Evolutionary conservation across 2,888 invertebrate species (phyloP).

Genomic region (Drosophila lacicola): DNA sequence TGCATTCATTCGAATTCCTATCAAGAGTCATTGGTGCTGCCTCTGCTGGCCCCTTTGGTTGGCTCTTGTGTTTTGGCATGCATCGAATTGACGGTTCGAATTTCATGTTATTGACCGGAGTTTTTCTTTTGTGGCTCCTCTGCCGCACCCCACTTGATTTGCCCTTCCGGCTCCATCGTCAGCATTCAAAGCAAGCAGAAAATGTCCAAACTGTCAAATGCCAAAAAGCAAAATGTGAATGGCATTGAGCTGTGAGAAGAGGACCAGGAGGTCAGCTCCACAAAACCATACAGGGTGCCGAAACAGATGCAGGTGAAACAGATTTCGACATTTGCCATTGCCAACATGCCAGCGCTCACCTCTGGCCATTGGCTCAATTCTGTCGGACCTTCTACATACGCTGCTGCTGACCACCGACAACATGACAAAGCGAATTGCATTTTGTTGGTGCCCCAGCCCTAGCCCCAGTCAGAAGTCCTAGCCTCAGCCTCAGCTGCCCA

Average conservation of each 20-base stretch:
- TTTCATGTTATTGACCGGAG: slow-evolving; percentile 67
- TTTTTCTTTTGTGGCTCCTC: slow-evolving; percentile 45
- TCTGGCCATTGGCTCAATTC: slow-evolving; percentile 44
- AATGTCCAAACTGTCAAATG: slow-evolving; percentile 79
- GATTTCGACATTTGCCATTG: slow-evolving; percentile 41
- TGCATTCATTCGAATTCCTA: slow-evolving; percentile 33
- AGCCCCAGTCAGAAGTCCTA: neutral
- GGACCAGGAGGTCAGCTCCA: slow-evolving; percentile 2
- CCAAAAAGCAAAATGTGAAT: slow-evolving; percentile 75
- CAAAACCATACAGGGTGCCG: neutral
- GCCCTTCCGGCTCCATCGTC: slow-evolving; percentile 26
- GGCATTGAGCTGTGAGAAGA: slow-evolving; percentile 40
- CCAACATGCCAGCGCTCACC: slow-evolving; percentile 40
- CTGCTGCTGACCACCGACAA: slow-evolving; percentile 36
- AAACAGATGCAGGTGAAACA: slow-evolving; percentile 13
- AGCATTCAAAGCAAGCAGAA: slow-evolving; percentile 64
- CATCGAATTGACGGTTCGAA: slow-evolving; percentile 66
- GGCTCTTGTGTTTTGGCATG: slow-evolving; percentile 50
- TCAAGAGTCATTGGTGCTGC: slow-evolving; percentile 16
- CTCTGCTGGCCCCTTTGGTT: neutral
- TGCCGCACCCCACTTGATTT: slow-evolving; percentile 10
- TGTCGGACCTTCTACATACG: neutral
- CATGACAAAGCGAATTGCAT: slow-evolving; percentile 74
- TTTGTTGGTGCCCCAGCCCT: slow-evolving; percentile 16
- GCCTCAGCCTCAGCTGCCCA: neutral